Evolutionary conservation across 2,113 vertebrate genomes (phyloP).

Genomic region (Pteruthius melanotis): DNA sequence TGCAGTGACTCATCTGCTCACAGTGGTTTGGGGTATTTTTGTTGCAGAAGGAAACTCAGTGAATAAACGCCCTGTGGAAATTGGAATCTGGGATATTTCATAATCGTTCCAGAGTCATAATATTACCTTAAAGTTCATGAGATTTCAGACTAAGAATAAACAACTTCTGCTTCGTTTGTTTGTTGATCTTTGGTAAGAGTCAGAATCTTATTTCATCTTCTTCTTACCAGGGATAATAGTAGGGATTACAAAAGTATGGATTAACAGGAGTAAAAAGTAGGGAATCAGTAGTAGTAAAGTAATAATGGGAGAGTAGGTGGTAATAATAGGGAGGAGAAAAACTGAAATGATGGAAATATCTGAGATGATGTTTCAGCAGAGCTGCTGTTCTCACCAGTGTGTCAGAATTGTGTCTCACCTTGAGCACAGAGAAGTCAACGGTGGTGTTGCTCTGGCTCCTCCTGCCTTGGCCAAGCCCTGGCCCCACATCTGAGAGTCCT

Average conservation of each 20-base stretch:
- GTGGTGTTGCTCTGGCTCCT: background rate
- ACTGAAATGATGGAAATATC: background rate
- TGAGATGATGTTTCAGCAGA: background rate
- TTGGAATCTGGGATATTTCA: background rate
- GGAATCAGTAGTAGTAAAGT: background rate
- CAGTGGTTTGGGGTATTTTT: background rate
- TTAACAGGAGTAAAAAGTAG: background rate
- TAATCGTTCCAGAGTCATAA: background rate
- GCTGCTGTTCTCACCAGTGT: background rate
- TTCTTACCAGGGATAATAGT: background rate
- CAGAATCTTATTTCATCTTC: background rate
- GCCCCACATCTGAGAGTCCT: background rate
- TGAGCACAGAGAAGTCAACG: background rate
- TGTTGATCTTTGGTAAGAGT: background rate
- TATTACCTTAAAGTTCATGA: background rate
- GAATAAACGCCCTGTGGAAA: background rate
- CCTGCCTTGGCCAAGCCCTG: background rate
- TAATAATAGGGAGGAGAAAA: background rate
- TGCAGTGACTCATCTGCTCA: background rate
- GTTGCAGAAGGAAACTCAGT: background rate
- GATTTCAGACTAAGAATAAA: background rate
- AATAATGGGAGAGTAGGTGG: background rate
- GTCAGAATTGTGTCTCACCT: fast-evolving
- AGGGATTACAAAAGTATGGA: background rate
- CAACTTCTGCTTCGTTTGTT: background rate